A percentile compares a stretch with the other conserved stretches of the same genome.
Conservation (phyloP, 2,113 vertebrate species). For the Monarcha castaneiventris region DNA sequence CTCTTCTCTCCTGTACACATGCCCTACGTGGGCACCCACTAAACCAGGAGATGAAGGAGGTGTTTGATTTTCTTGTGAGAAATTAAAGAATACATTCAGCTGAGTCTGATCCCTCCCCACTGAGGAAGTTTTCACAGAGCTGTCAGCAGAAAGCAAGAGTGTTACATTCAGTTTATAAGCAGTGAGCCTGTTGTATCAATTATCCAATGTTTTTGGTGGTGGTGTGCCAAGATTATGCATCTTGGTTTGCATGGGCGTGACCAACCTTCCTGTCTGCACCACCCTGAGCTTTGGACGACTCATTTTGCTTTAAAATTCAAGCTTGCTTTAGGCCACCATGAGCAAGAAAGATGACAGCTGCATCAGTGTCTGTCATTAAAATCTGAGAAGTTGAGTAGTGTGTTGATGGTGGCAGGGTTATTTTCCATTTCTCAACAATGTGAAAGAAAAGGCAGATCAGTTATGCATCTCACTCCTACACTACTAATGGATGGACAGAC, state of each 20-base stretch:
- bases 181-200: background rate
- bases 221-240: background rate
- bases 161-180: background rate
- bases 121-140: background rate
- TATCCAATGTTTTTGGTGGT: background rate
- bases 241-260: rapidly evolving
- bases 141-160: constrained; percentile 16
- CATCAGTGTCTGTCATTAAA: background rate
- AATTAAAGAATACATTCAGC: background rate
- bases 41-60: background rate
- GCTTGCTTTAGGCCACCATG: background rate
- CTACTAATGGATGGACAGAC: background rate
- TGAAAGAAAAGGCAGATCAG: background rate
- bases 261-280: background rate
- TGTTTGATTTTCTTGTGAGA: background rate
- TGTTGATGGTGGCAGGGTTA: background rate
- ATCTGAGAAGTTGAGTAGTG: background rate
- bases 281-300: background rate
- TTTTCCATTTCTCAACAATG: constrained; percentile 24
- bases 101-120: background rate
- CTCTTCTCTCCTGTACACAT: background rate
- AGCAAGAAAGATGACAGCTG: background rate
- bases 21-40: background rate
- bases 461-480: background rate
- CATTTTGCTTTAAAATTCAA: background rate